A percentile compares a stretch with the other conserved stretches of the same genome.
These are phyloP conservation scores for Mimachlamys varia DNA, from an alignment of 2,888 invertebrate genomes.

Conservation along the genomic window DNA sequence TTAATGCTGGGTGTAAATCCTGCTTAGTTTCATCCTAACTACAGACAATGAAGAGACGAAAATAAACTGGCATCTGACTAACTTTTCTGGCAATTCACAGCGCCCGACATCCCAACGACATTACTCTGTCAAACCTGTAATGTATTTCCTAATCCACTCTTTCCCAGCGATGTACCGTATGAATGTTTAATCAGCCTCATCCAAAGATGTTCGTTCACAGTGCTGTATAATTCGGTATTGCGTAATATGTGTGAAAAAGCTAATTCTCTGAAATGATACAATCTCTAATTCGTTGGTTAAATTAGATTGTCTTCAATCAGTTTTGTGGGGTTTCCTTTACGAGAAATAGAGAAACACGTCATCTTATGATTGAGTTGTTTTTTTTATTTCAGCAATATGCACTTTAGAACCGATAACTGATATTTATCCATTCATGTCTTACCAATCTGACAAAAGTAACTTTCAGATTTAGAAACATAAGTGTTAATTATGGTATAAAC, in stretches of 20 bases:
- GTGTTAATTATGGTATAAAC: too few relatives aligned
- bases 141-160: neutral
- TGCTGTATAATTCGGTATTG: neutral
- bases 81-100: neutral
- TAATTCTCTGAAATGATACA: neutral
- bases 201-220: neutral
- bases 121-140: neutral
- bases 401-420: neutral
- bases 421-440: neutral
- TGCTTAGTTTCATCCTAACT: slow-evolving; percentile 34
- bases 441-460: neutral
- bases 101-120: neutral
- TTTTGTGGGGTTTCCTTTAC: too few relatives aligned
- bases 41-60: slow-evolving; percentile 21
- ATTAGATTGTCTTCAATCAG: neutral
- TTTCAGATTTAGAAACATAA: neutral
- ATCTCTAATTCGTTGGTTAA: neutral
- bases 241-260: neutral
- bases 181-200: neutral
- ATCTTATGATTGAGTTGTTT: neutral
- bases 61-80: slow-evolving; percentile 34
- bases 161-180: neutral
- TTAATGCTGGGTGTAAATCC: slow-evolving; percentile 6
- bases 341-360: neutral
- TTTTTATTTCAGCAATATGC: neutral